Percentiles rank a stretch among this genome's conserved stretches.
phyloP scores from a whole-genome alignment of 2,888 invertebrate species.

The Sisyra nigra region DNA sequence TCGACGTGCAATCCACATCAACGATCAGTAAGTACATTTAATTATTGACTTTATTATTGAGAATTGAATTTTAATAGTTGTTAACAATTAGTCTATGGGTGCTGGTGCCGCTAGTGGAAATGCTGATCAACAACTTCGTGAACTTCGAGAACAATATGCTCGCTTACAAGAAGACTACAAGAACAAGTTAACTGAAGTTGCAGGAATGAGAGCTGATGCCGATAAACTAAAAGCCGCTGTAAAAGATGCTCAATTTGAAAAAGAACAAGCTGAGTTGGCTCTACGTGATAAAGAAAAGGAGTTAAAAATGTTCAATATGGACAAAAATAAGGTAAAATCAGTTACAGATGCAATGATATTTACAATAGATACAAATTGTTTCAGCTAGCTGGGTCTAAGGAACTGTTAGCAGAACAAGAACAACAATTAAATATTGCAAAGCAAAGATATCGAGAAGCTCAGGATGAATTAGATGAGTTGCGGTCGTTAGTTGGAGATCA shows the following conservation, averaged over 20 bases:
- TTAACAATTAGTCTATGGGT: background rate
- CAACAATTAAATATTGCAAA: slow-evolving; percentile 34
- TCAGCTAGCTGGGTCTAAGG: slow-evolving; percentile 33
- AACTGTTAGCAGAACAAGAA: slow-evolving; percentile 44
- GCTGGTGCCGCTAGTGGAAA: slow-evolving; percentile 23
- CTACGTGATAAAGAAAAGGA: slow-evolving; percentile 38
- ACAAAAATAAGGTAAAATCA: slow-evolving; percentile 14
- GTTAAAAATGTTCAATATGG: slow-evolving; percentile 24
- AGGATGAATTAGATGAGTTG: slow-evolving; percentile 42
- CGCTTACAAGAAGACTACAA: slow-evolving; percentile 51
- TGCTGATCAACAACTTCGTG: slow-evolving; percentile 38
- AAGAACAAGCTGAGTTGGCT: slow-evolving; percentile 40
- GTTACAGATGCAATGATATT: slow-evolving; percentile 14
- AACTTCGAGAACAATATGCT: slow-evolving; percentile 40
- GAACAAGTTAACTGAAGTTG: slow-evolving; percentile 49
- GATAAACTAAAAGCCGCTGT: slow-evolving; percentile 30
- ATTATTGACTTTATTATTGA: background rate
- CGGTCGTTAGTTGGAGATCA: slow-evolving; percentile 44
- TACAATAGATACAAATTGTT: slow-evolving; percentile 5
- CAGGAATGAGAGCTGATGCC: slow-evolving; percentile 31
- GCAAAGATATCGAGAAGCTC: slow-evolving; percentile 35
- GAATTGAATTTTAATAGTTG: background rate
- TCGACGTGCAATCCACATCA: slow-evolving; percentile 30
- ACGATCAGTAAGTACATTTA: background rate
- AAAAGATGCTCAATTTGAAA: slow-evolving; percentile 27